Evolutionary conservation across 2,797 vertebrate species (phyloP).

Genomic region (Phoebastria nigripes): DNA sequence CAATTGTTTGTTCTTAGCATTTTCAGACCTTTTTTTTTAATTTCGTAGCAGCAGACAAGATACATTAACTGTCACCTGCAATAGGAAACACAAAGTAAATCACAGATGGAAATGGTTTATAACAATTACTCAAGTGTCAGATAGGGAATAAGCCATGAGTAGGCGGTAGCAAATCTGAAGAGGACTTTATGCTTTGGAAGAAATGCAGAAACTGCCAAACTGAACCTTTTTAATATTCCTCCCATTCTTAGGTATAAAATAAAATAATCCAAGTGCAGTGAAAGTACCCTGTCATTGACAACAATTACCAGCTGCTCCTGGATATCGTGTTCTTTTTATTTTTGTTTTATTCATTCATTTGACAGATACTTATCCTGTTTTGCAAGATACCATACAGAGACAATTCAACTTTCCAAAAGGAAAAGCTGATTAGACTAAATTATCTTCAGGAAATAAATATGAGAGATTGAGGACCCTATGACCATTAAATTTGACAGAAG

Average conservation of each 20-base stretch:
- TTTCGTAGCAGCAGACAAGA: constrained; percentile 29
- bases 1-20: not conserved
- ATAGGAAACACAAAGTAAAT: constrained; percentile 31
- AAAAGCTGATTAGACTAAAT: constrained; percentile 8
- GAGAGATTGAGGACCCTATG: not conserved
- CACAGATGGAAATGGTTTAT: constrained; percentile 41
- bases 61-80: constrained; percentile 27
- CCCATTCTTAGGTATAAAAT: not conserved
- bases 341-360: constrained; percentile 16
- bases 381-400: not conserved
- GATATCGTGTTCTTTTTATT: not conserved
- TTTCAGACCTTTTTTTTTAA: not conserved
- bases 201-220: not conserved
- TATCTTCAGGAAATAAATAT: not conserved
- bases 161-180: not conserved
- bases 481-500: not conserved
- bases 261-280: not conserved
- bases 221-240: constrained; percentile 40
- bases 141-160: not conserved
- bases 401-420: not conserved
- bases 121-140: constrained; percentile 50
- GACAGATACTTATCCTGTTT: not conserved
- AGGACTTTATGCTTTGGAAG: constrained; percentile 12
- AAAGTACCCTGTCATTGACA: not conserved
- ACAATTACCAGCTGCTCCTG: not conserved